These are phyloP conservation scores for Oasisia sp. DNA, from an alignment of 2,888 invertebrate genomes.

Conservation along the genomic window DNA sequence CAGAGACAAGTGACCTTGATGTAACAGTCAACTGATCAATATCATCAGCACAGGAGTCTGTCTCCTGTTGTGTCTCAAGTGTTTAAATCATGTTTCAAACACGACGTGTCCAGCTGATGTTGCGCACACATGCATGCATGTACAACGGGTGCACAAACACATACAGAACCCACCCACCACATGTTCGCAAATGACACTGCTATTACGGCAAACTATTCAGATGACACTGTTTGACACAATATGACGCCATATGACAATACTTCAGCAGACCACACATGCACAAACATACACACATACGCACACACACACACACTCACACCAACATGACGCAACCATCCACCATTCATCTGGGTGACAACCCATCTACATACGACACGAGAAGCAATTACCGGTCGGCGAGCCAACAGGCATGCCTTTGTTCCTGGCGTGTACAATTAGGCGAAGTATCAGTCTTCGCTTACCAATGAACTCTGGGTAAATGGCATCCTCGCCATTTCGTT, in stretches of 20 bases:
- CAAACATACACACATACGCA: too few relatives aligned
- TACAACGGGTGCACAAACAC: not conserved
- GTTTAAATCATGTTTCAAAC: not conserved
- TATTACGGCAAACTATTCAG: not conserved
- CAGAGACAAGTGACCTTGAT: not conserved
- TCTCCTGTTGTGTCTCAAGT: not conserved
- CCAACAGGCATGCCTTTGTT: not conserved
- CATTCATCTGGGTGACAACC: not conserved
- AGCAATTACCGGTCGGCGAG: not conserved
- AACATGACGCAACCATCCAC: not conserved
- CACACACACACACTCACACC: not conserved
- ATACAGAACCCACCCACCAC: not conserved
- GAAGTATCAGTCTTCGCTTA: not conserved
- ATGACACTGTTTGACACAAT: not conserved
- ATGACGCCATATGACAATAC: not conserved
- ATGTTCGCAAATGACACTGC: not conserved
- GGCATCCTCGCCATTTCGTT: not conserved
- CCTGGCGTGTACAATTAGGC: not conserved
- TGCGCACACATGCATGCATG: too few relatives aligned
- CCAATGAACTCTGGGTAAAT: conserved; percentile 17
- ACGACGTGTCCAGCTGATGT: not conserved
- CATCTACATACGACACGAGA: not conserved
- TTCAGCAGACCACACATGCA: not conserved
- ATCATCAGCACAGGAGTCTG: not conserved
- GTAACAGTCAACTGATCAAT: not conserved